Conservation (phyloP, 2,113 vertebrate species). For the Plecturocebus donacophilus region DNA sequence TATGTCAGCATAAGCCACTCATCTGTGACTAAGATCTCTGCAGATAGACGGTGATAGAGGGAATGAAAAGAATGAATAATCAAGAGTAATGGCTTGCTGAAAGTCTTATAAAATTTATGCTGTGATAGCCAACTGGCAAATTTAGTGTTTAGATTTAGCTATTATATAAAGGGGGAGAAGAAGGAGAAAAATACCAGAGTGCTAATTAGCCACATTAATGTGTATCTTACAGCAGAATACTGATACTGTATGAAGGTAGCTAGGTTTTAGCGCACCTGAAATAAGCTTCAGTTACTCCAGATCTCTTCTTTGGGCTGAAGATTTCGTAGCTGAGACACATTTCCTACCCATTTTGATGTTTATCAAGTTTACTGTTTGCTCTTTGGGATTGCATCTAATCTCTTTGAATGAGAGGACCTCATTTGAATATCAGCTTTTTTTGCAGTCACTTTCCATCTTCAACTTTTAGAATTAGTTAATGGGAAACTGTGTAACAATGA, state of each 20-base stretch:
- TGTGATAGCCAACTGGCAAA: not conserved
- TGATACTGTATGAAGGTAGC: not conserved
- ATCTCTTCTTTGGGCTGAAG: not conserved
- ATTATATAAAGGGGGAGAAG: not conserved
- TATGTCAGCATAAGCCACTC: constrained; percentile 1
- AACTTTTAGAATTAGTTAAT: constrained; percentile 14
- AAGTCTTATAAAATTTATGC: constrained; percentile 31
- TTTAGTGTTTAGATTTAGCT: constrained; percentile 39
- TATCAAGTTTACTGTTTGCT: not conserved
- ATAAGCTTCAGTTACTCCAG: not conserved
- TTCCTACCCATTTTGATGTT: not conserved
- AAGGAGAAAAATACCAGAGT: constrained; percentile 13
- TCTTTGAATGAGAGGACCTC: not conserved
- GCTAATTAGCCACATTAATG: not conserved
- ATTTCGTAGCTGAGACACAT: not conserved
- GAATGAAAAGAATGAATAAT: constrained; percentile 43
- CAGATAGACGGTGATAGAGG: constrained; percentile 1
- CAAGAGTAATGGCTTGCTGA: constrained; percentile 39
- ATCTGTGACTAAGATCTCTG: constrained; percentile 40
- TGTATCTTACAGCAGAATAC: not conserved
- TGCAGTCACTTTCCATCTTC: not conserved
- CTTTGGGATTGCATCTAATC: not conserved
- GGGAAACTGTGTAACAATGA: not conserved
- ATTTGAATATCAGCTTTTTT: not conserved
- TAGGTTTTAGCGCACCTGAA: not conserved